Base-by-base conservation (phyloP, 2,888 invertebrate species). In the Epistrophe eligans region DNA sequence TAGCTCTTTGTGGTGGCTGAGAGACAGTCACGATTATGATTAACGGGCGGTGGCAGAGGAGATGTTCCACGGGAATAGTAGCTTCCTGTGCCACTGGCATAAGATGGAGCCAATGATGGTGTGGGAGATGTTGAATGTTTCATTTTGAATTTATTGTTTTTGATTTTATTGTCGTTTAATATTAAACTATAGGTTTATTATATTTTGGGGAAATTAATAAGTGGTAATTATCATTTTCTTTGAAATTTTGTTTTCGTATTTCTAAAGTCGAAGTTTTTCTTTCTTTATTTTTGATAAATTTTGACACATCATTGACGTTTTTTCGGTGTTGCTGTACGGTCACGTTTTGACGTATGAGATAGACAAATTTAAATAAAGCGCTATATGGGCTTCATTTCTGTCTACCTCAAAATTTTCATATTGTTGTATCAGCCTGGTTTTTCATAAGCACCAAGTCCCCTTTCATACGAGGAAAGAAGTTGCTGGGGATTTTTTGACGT, bases 1-100 rank as follows among this genome's bases (percentile, higher is more conserved):
- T 97, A 97, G 87, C 97, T 95, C 93, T 98, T 98, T 57, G 97
- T 96, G 55, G 98, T 96, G 3, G 98, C 98, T 79, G 97, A 96
- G 90, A 96, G 96, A 90, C 96, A 96, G 89, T 96, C 95, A 62
- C 95, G 94, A 90, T 95, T 95, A 90, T 94, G 94, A 90, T 95
- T 95, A 24, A 94, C 95, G 35, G 96, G 96, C 19, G 95, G 94
- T 77, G 96, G 96, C 84, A 96, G 91, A 6, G 95, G 95, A 80
- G 95, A 95, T 10, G 94, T 94, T 89, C 94, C 94, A 84, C 95
- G 93, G 2, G 95, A 94, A 24, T 91, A 89, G 74, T 90, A 90
- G 35, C 91, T 90, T 6, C 88, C 84, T 48, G 82, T 74, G 2
- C 85, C 71, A 67, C 88, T 89, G 9, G 79, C 38, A 89, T 93